phyloP scores from a whole-genome alignment of 2,797 vertebrate species.

The Halcyon smyrnensis region DNA sequence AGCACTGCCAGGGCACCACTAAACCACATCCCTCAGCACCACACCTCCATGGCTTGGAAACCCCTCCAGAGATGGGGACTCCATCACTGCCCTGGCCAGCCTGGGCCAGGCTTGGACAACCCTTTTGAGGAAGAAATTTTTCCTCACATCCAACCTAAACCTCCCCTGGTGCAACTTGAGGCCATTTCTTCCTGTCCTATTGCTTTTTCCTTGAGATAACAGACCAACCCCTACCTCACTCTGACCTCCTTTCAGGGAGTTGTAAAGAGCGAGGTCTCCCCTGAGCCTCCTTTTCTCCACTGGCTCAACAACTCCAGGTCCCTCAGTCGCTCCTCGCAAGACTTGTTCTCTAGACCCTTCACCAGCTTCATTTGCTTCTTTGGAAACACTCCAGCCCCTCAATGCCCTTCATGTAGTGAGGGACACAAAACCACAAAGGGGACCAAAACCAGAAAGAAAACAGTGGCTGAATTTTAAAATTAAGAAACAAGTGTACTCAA shows the following conservation, averaged over 20 bases:
- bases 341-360: background rate
- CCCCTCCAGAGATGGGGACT: background rate
- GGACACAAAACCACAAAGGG: background rate
- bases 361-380: background rate
- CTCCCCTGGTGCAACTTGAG: background rate
- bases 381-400: background rate
- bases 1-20: background rate
- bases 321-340: background rate
- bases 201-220: background rate
- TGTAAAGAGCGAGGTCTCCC: background rate
- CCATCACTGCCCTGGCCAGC: background rate
- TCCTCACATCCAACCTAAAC: background rate
- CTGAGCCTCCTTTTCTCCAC: background rate
- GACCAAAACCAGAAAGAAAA: background rate
- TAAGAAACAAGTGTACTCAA: fast-evolving
- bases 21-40: background rate
- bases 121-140: background rate
- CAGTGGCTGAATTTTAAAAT: background rate
- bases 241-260: background rate
- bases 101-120: background rate
- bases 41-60: background rate
- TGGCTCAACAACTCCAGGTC: background rate
- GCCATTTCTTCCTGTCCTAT: background rate
- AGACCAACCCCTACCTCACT: background rate
- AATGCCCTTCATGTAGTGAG: background rate